Percentiles rank a stretch among this genome's conserved stretches.
Evolutionary conservation across 1,140 invertebrate species (phyloP).

Genomic region (Diploscapter pachys): DNA sequence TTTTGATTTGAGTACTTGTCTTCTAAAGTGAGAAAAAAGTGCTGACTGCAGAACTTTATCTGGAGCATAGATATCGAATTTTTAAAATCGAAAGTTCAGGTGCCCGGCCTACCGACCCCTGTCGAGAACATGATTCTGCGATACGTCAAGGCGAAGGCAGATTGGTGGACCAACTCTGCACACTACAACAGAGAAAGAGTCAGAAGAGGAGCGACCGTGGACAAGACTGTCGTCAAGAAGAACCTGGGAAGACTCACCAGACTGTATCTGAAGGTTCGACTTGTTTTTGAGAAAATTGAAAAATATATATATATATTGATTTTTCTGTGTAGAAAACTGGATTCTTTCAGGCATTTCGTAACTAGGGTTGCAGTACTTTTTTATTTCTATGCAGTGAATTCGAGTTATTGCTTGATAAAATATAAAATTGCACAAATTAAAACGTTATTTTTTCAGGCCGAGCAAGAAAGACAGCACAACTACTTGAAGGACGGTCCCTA

Average conservation of each 20-base stretch:
- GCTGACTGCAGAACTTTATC: constrained; percentile 94
- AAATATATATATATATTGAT: background rate
- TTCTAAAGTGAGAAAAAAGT: constrained; percentile 58
- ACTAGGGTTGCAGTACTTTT: too few relatives aligned
- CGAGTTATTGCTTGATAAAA: background rate
- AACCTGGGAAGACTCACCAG: constrained; percentile 93
- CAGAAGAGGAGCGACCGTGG: constrained; percentile 71
- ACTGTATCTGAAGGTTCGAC: constrained; percentile 78
- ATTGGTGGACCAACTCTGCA: constrained; percentile 99
- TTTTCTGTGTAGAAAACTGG: too few relatives aligned
- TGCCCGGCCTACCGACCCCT: constrained; percentile 89
- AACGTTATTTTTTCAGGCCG: constrained; percentile 65
- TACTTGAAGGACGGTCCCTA: constrained; percentile 98
- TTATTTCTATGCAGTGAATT: too few relatives aligned
- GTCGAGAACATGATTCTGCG: constrained; percentile 99
- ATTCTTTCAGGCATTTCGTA: too few relatives aligned
- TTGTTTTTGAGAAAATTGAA: background rate
- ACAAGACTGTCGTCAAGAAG: constrained; percentile 99
- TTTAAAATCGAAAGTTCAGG: constrained; percentile 80
- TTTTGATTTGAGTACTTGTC: background rate
- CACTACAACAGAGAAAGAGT: constrained; percentile 95
- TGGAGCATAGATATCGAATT: constrained; percentile 99
- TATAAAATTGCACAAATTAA: background rate
- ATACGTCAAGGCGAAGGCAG: constrained; percentile 99
- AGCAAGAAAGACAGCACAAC: constrained; percentile 98